Percentiles rank a stretch among this genome's conserved stretches.
Evolutionary conservation across 2,113 vertebrate species (phyloP).

Genomic region (Saccopteryx leptura): DNA sequence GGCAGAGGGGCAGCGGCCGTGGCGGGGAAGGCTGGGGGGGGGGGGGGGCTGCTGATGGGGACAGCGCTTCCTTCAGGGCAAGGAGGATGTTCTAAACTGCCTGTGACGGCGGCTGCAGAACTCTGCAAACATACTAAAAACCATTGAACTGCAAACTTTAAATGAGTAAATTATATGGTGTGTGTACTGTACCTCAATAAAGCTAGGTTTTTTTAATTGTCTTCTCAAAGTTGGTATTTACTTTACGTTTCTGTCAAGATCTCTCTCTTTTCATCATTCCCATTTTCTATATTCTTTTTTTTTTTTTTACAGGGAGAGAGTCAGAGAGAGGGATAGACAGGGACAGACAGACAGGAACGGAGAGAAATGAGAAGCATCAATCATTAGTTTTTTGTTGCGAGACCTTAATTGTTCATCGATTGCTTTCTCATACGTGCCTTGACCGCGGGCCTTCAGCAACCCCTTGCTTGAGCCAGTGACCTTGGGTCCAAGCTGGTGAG

Average conservation of each 20-base stretch:
- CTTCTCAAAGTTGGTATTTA: neutral
- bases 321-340: no score
- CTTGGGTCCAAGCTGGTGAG: no score
- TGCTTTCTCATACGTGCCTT: no score
- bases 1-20: neutral
- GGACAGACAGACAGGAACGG: no score
- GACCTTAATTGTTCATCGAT: no score
- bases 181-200: neutral
- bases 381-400: no score
- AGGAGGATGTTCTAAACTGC: neutral
- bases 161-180: neutral
- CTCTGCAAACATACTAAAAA: neutral
- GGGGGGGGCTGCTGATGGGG: neutral
- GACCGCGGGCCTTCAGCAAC: no score
- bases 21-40: neutral
- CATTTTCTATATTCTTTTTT: neutral
- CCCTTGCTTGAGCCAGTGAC: no score
- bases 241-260: neutral
- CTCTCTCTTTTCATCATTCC: neutral
- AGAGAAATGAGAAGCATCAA: no score
- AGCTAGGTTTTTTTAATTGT: neutral
- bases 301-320: no score
- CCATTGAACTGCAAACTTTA: neutral
- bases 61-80: neutral
- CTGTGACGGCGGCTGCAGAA: neutral